Base-by-base conservation (phyloP, 2,113 vertebrate species). In the Zapornia atra region DNA sequence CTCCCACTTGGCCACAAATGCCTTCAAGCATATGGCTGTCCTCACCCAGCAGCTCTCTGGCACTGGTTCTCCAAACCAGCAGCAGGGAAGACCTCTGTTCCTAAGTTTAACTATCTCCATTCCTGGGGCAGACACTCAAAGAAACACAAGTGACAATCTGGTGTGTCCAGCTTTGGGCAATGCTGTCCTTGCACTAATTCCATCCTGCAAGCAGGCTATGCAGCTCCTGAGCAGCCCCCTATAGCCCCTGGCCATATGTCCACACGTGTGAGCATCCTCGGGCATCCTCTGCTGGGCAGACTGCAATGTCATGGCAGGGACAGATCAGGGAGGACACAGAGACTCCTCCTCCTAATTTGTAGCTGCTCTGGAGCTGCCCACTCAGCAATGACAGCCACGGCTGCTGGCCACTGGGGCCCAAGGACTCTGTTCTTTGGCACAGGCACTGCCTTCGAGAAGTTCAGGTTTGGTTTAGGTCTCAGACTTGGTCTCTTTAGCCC, bases 351-450 rank as follows among this genome's bases (percentile, higher is more conserved):
- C 34, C 36, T 33, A 38, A 1, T 38, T 69, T 46, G 60, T 1
- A 38, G 78, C 69, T 87, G 48, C 64, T 94, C 56, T 81, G 48
- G 54, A 76, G 53, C 48, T 86, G 53, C 25, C n/a, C 28, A 6
- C 71, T 61, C 22, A 38, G 56, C 51, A 6, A 10, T 34, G 31
- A 61, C 8, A 65, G 51, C 48, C 36, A 16, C 8, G 38, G 64
- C n/a, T 73, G 82, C 81, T 0, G 1, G 61, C 31, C 61, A 79
- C 3, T 0, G 0, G 8, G 28, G 61, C 15, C 61, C 20, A 75
- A 66, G 17, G 53, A 40, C n/a, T 63, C 70, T 31, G 29, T 40
- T 51, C 21, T 56, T 60, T 46, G 78, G 60, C 54, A 79, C 1
- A 1, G 57, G 26, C 46, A 48, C 16, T 24, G 29, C 59, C 66